Percentiles rank a stretch among this genome's conserved stretches.
Conservation (phyloP, 2,113 vertebrate genomes). For the Scophthalmus maximus region DNA sequence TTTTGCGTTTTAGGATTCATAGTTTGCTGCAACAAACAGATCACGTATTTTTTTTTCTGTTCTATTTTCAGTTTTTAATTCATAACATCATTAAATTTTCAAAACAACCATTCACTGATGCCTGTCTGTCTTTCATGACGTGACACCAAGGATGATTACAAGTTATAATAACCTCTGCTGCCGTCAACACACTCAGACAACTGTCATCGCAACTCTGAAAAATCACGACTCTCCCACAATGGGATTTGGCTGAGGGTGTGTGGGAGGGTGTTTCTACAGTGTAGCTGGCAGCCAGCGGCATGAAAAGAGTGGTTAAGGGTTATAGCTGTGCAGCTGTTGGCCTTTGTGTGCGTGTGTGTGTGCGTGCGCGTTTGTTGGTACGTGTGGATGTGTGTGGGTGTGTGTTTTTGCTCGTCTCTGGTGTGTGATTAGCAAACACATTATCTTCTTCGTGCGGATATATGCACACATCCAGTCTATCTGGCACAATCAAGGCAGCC, state of each 20-base stretch:
- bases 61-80: background rate
- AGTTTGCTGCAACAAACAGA: background rate
- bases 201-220: constrained; percentile 58
- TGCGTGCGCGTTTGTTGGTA: constrained; percentile 12
- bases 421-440: constrained; percentile 80
- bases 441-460: constrained; percentile 77
- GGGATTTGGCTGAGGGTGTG: constrained; percentile 50
- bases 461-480: constrained; percentile 79
- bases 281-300: constrained; percentile 61
- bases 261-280: constrained; percentile 52
- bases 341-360: constrained; percentile 29
- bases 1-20: background rate
- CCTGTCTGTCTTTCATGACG: constrained; percentile 44
- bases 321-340: constrained; percentile 76
- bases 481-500: constrained; percentile 74
- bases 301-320: constrained; percentile 76
- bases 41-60: background rate
- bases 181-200: constrained; percentile 51
- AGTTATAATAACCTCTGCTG: constrained; percentile 57
- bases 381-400: constrained; percentile 37
- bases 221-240: constrained; percentile 37
- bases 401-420: constrained; percentile 69
- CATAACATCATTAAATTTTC: constrained; percentile 25
- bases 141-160: constrained; percentile 38
- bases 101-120: constrained; percentile 25